Evolutionary conservation across 2,888 invertebrate genomes (phyloP).

Genomic region (Phortica okadai): DNA sequence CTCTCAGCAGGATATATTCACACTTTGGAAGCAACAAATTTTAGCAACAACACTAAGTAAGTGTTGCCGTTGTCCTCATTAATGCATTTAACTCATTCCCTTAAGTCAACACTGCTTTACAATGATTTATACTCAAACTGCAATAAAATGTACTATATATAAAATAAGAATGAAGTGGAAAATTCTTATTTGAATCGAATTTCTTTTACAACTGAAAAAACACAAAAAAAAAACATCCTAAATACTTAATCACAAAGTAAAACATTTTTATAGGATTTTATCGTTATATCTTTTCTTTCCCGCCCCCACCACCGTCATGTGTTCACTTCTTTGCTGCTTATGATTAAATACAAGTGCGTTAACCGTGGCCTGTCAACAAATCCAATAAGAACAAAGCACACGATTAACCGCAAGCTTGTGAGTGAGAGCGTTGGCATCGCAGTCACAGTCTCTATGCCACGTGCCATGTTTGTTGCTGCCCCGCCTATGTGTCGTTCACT

Average conservation of each 20-base stretch:
- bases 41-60: not conserved
- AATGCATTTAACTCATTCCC: not conserved
- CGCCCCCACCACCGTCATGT: not conserved
- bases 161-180: not conserved
- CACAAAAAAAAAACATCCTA: not conserved
- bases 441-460: constrained; percentile 42
- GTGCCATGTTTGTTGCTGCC: constrained; percentile 46
- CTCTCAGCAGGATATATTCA: constrained; percentile 57
- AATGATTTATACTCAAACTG: not conserved
- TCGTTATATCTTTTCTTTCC: not conserved
- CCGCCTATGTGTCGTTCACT: not conserved
- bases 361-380: not conserved
- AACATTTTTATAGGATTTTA: not conserved
- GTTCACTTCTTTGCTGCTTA: no score
- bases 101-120: not conserved
- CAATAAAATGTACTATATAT: no score
- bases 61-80: no score
- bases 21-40: constrained; percentile 44
- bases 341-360: not conserved
- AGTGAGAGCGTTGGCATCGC: not conserved
- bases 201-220: no score
- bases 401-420: constrained; percentile 66
- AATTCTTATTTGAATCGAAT: no score
- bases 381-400: constrained; percentile 46
- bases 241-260: not conserved